Evolutionary conservation across 2,113 vertebrate species (phyloP).

Genomic region (Oreochromis aureus): DNA sequence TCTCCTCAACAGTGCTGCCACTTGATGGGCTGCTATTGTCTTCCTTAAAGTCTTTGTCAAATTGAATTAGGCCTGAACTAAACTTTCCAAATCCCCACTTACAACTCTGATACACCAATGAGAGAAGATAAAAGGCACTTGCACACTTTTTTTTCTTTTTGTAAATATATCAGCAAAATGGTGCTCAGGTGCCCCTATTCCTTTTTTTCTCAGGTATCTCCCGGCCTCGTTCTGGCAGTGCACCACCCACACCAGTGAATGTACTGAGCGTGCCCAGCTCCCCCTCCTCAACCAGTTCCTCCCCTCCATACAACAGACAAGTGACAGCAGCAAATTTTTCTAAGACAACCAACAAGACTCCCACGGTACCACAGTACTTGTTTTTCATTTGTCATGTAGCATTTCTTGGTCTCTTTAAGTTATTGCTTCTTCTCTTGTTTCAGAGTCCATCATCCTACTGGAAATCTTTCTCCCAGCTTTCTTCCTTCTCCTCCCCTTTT

Average conservation of each 20-base stretch:
- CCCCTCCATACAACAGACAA: constrained; percentile 10
- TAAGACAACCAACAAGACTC: constrained; percentile 68
- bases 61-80: not conserved
- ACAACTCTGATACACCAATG: not conserved
- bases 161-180: not conserved
- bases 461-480: not conserved
- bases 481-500: constrained; percentile 25
- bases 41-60: not conserved
- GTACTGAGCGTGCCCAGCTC: constrained; percentile 77
- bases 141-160: not conserved
- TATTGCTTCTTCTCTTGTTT: not conserved
- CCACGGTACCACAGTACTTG: not conserved
- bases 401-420: not conserved
- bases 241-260: constrained; percentile 85
- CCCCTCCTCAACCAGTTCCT: constrained; percentile 62
- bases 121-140: not conserved
- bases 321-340: not conserved
- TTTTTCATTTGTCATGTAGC: not conserved
- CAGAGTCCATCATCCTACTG: not conserved
- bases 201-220: constrained; percentile 78
- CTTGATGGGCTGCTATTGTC: not conserved
- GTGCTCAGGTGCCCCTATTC: not conserved
- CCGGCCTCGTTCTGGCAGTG: constrained; percentile 87
- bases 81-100: not conserved
- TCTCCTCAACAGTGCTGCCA: not conserved